These are phyloP conservation scores for Oncorhynchus gorbuscha DNA, from an alignment of 2,113 vertebrate genomes.

Conservation along the genomic window DNA sequence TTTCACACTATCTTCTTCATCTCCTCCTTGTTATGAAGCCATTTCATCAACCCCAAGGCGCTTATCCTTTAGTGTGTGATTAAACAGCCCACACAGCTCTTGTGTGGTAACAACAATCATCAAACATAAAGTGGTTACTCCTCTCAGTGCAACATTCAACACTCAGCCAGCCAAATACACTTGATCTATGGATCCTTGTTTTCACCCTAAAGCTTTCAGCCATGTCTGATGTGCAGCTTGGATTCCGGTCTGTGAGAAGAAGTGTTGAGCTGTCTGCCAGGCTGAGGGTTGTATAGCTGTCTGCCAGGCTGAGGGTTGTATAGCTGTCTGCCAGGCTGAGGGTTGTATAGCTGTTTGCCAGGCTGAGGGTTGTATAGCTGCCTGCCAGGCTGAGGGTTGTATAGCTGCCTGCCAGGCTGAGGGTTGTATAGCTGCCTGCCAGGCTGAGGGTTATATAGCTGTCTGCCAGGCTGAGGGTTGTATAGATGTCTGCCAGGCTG, in stretches of 20 bases:
- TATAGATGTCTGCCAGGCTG: constrained; percentile 32
- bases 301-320: constrained; percentile 28
- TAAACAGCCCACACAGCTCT: background rate
- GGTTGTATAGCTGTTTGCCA: constrained; percentile 27
- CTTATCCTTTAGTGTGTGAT: background rate
- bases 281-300: constrained; percentile 22
- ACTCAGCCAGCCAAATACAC: background rate
- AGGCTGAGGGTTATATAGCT: constrained; percentile 33
- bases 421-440: constrained; percentile 35
- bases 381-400: constrained; percentile 24
- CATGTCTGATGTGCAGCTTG: constrained; percentile 10
- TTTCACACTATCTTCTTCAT: background rate
- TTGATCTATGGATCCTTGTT: background rate
- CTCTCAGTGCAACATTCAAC: background rate
- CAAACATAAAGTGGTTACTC: background rate
- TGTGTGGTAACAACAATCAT: background rate
- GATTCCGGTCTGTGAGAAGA: constrained; percentile 41
- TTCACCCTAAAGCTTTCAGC: background rate
- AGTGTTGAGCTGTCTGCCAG: constrained; percentile 9
- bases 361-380: constrained; percentile 34
- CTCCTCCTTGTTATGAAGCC: background rate
- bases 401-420: constrained; percentile 26
- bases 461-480: constrained; percentile 17
- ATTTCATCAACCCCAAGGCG: background rate
- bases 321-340: background rate